Evolutionary conservation across 1,140 invertebrate species (phyloP), one percentile per base, ranked within the genome.

Genomic region (Panonychus citri): DNA sequence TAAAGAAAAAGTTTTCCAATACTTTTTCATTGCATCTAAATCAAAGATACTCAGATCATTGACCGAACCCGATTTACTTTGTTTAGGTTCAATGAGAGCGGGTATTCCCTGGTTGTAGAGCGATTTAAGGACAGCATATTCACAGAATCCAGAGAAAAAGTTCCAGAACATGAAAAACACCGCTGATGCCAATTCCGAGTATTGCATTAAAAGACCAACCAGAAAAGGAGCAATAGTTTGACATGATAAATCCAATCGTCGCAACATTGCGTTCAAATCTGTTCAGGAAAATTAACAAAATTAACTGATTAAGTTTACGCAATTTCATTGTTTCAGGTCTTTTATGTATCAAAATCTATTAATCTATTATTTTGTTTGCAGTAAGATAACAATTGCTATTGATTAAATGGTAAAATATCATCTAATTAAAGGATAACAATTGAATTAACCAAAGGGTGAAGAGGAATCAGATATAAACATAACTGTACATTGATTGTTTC

Each of bases 211-310:
- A 54, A 72, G 68, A 19, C 74, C 75, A 1, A 73, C 72, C 13
- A 69, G 62, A 10, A 74, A 64, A 3, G 75, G 75, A 13, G 74
- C 72, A 34, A 76, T 53, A 19, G 75, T 69, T 42, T 69, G 66
- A 7, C 68, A 72, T 13, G 63, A 63, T 25, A 75, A 63, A 57
- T 77, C 74, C 52, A 77, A 74, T 25, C 71, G 65, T 30, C 75
- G 63, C 39, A 71, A 64, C 12, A 63, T 65, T 24, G 71, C 64
- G 62, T 74, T 74, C 52, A 71, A 56, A 50, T 61, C 70, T 71
- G 58, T 25, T 34, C 8, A 4, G 12, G 30, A 56, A 40, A 28
- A 34, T 34, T 34, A 34, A 1, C 30, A 34, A 1, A 34, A 12
- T 34, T 34, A 34, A 5, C 5, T 34, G 30, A 34, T 34, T 12